Base-by-base conservation (phyloP, 1,140 invertebrate species). In the Ladona fulva region DNA sequence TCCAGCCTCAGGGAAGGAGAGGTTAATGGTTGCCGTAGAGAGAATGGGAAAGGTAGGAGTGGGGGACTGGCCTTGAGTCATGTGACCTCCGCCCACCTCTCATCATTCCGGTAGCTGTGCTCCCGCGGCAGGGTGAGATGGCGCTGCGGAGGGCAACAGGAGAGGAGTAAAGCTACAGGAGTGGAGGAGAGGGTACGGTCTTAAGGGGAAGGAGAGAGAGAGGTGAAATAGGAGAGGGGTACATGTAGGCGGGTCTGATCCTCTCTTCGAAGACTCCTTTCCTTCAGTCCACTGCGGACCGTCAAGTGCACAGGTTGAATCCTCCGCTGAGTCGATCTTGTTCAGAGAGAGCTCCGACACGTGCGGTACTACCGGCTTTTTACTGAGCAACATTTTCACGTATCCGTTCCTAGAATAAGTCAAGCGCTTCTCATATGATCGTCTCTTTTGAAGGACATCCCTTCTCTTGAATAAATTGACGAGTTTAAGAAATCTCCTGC, bases 61-160 rank as follows among this genome's bases (percentile, higher is more conserved):
- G 52, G 14, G 52, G 52, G n/a, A 66, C 52, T 66, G 52, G 52
- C 52, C 52, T 66, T 66, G 52, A 66, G 52, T 66, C 52, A 66
- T 22, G 52, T 66, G 52, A 66, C 52, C 52, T 16, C 52, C 52
- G 14, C n/a, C 52, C n/a, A 19, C 52, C 52, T 22, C 52, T 22
- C 52, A 66, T 66, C 52, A 19, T 22, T 22, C 52, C 52, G 52
- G 52, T 66, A 66, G 52, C 52, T 66, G 52, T 66, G 52, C 52
- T 66, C 52, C 52, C 52, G 52, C 52, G 52, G 52, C 52, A 66
- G 29, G 29, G 29, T 37, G 29, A 37, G 29, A 37, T 37, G 29
- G 29, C 29, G 29, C 29, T 37, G 29, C 29, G 29, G 29, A 37
- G 29, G 29, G 29, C 29, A 37, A 37, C 29, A 1, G 29, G 1